Evolutionary conservation across 2,888 invertebrate species (phyloP).

Genomic region (Agriopis leucophaearia): DNA sequence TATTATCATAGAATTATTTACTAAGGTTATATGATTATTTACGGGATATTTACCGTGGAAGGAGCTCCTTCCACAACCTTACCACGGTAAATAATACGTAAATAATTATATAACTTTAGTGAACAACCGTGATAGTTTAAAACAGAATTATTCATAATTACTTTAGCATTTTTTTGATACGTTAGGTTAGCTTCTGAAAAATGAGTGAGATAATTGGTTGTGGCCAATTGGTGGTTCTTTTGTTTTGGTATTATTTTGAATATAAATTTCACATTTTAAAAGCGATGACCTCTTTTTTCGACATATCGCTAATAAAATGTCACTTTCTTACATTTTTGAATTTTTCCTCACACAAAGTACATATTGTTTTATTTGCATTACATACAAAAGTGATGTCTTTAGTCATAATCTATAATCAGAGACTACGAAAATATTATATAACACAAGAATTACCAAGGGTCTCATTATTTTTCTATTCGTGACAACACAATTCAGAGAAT

Average conservation of each 20-base stretch:
- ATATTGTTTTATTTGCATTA: not conserved
- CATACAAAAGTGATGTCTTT: not conserved
- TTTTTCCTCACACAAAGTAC: constrained; percentile 9
- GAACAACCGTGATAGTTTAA: no score
- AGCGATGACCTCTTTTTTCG: constrained; percentile 16
- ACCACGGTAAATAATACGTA: no score
- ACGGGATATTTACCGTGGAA: no score
- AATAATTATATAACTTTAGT: no score
- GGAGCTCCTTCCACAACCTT: no score
- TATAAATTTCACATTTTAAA: constrained; percentile 16
- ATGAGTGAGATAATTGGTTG: not conserved
- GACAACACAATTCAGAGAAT: constrained; percentile 10
- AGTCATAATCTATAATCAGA: not conserved
- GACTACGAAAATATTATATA: not conserved
- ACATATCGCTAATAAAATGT: constrained; percentile 14
- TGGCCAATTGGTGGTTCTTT: not conserved
- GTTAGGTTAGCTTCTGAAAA: no score
- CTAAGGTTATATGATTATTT: no score
- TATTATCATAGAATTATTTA: not conserved
- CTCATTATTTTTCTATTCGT: constrained; percentile 4
- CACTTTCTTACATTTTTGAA: constrained; percentile 21
- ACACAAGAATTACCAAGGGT: not conserved
- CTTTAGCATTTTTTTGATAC: not conserved
- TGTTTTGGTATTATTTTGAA: not conserved
- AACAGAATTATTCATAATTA: no score